Percentiles rank a stretch among this genome's conserved stretches.
These are phyloP conservation scores for Oreamnos americanus DNA, from an alignment of 2,113 vertebrate genomes.

Conservation along the genomic window DNA sequence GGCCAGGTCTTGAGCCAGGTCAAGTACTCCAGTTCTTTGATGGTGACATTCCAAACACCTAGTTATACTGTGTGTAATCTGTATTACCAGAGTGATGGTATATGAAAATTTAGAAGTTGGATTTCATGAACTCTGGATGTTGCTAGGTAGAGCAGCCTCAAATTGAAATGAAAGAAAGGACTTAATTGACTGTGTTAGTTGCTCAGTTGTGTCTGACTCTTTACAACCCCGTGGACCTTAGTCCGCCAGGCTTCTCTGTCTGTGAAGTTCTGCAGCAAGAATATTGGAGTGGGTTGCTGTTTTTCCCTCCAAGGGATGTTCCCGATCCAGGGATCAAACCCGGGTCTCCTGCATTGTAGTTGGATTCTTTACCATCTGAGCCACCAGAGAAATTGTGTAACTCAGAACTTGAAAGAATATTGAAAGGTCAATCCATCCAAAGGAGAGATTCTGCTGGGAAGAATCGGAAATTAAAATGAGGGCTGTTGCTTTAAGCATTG, in stretches of 20 bases:
- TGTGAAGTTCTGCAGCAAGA: neutral
- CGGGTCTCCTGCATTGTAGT: neutral
- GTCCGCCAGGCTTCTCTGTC: neutral
- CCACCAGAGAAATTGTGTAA: neutral
- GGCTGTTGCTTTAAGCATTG: neutral
- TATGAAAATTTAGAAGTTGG: neutral
- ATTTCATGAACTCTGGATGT: constrained; percentile 10
- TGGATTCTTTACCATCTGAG: neutral
- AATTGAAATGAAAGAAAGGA: constrained; percentile 18
- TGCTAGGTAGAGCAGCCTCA: neutral
- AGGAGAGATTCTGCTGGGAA: neutral
- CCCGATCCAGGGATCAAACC: neutral
- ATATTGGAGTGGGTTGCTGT: neutral
- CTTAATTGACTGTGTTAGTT: neutral
- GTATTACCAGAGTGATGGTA: neutral
- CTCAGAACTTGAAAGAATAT: neutral
- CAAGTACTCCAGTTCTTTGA: neutral
- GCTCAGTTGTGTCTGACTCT: neutral
- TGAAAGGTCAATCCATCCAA: neutral
- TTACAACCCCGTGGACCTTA: neutral
- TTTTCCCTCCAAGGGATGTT: neutral
- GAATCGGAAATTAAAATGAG: neutral
- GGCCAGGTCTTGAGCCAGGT: neutral
- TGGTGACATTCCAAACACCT: neutral
- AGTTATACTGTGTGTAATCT: neutral